These are phyloP conservation scores for Dryomyza anilis DNA, from an alignment of 2,888 invertebrate species.

Conservation along the genomic window DNA sequence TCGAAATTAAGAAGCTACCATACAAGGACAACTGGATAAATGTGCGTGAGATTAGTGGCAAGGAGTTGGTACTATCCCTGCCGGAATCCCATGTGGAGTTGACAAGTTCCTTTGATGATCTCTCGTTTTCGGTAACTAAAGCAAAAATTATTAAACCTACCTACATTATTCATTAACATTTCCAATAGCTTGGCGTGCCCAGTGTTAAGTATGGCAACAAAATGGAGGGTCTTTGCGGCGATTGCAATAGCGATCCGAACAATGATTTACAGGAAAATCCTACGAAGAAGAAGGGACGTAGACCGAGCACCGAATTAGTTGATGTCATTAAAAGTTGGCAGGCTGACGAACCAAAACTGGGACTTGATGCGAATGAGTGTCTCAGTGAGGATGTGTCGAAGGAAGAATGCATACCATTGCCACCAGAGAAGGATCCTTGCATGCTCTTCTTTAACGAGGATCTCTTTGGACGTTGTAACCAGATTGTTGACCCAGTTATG, in stretches of 20 bases:
- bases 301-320: constrained; percentile 39
- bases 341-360: constrained; percentile 62
- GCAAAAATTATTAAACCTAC: background rate
- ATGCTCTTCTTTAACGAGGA: constrained; percentile 66
- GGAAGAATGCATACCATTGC: constrained; percentile 64
- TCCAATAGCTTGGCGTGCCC: constrained; percentile 68
- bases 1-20: constrained; percentile 60
- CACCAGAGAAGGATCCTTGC: constrained; percentile 71
- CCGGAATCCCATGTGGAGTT: constrained; percentile 77
- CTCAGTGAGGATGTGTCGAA: constrained; percentile 62
- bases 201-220: constrained; percentile 74
- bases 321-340: constrained; percentile 67
- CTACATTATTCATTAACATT: background rate
- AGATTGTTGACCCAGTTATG: constrained; percentile 71
- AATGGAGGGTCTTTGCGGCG: constrained; percentile 82
- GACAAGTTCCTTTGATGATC: constrained; percentile 57
- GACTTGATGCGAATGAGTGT: constrained; percentile 63
- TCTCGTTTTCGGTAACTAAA: constrained; percentile 62
- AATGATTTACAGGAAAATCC: constrained; percentile 67
- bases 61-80: constrained; percentile 67
- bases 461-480: constrained; percentile 73
- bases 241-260: constrained; percentile 68
- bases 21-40: constrained; percentile 69
- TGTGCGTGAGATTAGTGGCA: constrained; percentile 66
- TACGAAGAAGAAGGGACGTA: constrained; percentile 51